These are phyloP conservation scores for Callospermophilus lateralis DNA, from an alignment of 2,113 vertebrate species.

Conservation along the genomic window DNA sequence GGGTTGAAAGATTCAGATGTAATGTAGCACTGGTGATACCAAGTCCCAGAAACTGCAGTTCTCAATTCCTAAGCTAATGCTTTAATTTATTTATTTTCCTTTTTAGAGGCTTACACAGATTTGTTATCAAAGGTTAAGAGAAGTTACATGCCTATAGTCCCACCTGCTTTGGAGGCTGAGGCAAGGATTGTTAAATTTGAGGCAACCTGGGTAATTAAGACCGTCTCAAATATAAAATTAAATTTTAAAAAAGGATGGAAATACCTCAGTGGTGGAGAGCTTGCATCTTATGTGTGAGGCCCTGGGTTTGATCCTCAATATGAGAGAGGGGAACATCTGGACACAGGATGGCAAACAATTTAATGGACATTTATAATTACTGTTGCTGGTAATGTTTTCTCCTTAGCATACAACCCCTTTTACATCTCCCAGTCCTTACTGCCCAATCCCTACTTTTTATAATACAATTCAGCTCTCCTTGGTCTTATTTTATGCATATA, in stretches of 20 bases:
- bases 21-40: background rate
- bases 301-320: too few relatives aligned
- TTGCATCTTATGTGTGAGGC: too few relatives aligned
- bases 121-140: background rate
- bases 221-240: background rate
- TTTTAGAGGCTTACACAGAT: background rate
- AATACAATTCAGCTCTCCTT: background rate
- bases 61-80: background rate
- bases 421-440: background rate
- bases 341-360: background rate
- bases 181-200: background rate
- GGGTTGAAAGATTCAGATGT: background rate
- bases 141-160: background rate
- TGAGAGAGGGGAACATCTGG: background rate
- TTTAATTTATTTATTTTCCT: background rate
- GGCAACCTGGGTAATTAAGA: background rate
- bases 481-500: background rate
- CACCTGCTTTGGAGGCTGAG: background rate
- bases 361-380: background rate
- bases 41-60: background rate
- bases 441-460: background rate
- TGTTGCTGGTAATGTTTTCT: slow-evolving; percentile 36
- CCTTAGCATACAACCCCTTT: background rate
- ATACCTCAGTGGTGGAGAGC: too few relatives aligned
- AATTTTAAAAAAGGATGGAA: background rate